A percentile compares a stretch with the other conserved stretches of the same genome.
These are phyloP conservation scores for Diploptera punctata DNA, from an alignment of 2,888 invertebrate genomes.

Conservation along the genomic window DNA sequence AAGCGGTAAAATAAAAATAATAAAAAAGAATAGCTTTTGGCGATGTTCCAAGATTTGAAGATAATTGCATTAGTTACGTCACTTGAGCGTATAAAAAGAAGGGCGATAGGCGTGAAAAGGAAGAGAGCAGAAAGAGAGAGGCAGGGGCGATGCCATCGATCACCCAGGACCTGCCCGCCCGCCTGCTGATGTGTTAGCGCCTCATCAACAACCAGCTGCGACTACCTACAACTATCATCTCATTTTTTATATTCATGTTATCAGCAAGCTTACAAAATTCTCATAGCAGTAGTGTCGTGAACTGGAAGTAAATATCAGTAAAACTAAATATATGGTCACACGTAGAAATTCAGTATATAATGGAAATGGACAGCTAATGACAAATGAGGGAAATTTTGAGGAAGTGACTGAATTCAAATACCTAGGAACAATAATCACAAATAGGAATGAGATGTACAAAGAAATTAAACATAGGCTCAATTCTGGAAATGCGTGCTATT, in stretches of 20 bases:
- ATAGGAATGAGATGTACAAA: too few relatives aligned
- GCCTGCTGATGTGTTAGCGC: slow-evolving; percentile 19
- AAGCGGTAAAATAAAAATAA: background rate
- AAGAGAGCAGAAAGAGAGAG: background rate
- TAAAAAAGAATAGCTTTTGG: slow-evolving; percentile 17
- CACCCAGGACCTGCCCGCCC: background rate
- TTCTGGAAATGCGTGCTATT: too few relatives aligned
- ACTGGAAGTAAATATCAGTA: too few relatives aligned
- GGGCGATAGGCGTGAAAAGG: slow-evolving; percentile 23
- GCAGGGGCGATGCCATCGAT: background rate
- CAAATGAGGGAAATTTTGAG: too few relatives aligned
- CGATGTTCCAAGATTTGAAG: slow-evolving; percentile 33
- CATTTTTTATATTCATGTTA: slow-evolving; percentile 1
- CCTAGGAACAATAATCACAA: too few relatives aligned
- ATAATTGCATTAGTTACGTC: slow-evolving; percentile 42
- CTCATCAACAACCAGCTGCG: slow-evolving; percentile 11
- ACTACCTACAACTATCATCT: slow-evolving; percentile 14
- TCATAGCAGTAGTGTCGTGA: too few relatives aligned
- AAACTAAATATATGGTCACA: too few relatives aligned
- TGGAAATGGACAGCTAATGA: too few relatives aligned
- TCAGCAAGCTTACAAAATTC: too few relatives aligned
- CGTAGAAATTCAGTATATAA: too few relatives aligned
- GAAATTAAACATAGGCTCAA: too few relatives aligned
- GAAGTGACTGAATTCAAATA: too few relatives aligned
- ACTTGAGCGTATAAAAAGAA: slow-evolving; percentile 40